Percentiles rank a stretch among this genome's conserved stretches.
Evolutionary conservation across 2,113 vertebrate species (phyloP).

Genomic region (Nyctereutes procyonoides): DNA sequence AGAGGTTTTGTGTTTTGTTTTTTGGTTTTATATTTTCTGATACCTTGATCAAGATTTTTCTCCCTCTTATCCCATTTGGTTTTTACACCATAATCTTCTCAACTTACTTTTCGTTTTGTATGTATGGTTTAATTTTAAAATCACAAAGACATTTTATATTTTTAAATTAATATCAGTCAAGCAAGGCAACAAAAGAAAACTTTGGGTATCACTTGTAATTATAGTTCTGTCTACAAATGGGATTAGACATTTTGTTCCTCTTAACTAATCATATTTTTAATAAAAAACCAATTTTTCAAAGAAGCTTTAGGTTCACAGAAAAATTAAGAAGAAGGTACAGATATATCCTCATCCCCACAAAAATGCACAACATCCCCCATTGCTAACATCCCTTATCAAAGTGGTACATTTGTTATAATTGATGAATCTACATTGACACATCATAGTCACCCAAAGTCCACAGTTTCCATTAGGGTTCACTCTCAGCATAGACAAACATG

Average conservation of each 20-base stretch:
- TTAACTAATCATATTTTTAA: not conserved
- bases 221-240: not conserved
- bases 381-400: not conserved
- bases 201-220: not conserved
- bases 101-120: not conserved
- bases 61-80: not conserved
- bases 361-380: not conserved
- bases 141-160: not conserved
- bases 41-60: not conserved
- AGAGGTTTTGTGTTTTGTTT: not conserved
- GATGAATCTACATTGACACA: not conserved
- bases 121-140: not conserved
- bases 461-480: not conserved
- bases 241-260: not conserved
- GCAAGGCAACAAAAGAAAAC: not conserved
- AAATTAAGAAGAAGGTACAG: not conserved
- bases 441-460: not conserved
- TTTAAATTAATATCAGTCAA: not conserved
- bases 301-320: not conserved
- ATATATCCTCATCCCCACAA: not conserved
- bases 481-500: not conserved
- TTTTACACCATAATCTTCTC: not conserved
- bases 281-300: not conserved
- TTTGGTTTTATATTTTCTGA: not conserved
- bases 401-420: not conserved